Percentiles rank a stretch among this genome's conserved stretches.
These are phyloP conservation scores for Aythya baeri DNA, from an alignment of 2,113 vertebrate species.

Conservation along the genomic window DNA sequence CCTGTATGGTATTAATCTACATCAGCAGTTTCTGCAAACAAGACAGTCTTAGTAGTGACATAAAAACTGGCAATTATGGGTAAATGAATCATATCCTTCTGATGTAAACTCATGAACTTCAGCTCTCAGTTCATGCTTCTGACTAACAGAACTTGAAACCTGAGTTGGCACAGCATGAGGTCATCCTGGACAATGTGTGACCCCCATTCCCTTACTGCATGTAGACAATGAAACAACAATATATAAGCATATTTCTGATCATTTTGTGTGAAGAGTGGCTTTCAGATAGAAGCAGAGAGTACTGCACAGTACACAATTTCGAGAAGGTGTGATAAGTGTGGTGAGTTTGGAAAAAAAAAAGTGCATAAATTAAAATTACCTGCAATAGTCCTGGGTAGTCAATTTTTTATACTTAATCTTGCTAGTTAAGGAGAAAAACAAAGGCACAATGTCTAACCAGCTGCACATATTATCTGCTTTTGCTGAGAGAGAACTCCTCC, in stretches of 20 bases:
- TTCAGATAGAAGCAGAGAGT: not conserved
- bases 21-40: conserved; percentile 25
- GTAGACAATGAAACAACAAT: not conserved
- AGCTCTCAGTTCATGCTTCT: not conserved
- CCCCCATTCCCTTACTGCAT: not conserved
- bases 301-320: not conserved
- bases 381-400: not conserved
- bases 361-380: not conserved
- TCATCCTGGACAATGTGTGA: not conserved
- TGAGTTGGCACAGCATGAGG: not conserved
- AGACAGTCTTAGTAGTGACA: not conserved
- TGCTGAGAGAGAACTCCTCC: not conserved
- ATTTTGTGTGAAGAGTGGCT: not conserved
- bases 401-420: not conserved
- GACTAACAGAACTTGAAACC: not conserved
- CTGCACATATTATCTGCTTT: not conserved
- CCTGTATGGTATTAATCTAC: not conserved
- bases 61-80: conserved; percentile 17
- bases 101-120: not conserved
- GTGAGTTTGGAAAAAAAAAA: not conserved
- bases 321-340: not conserved
- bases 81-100: conserved; percentile 42
- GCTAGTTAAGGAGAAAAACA: not conserved
- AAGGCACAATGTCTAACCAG: not conserved
- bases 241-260: not conserved